Evolutionary conservation across 1,140 invertebrate species (phyloP), one percentile per base, ranked within the genome.

Genomic region (Centruroides sculpturatus): DNA sequence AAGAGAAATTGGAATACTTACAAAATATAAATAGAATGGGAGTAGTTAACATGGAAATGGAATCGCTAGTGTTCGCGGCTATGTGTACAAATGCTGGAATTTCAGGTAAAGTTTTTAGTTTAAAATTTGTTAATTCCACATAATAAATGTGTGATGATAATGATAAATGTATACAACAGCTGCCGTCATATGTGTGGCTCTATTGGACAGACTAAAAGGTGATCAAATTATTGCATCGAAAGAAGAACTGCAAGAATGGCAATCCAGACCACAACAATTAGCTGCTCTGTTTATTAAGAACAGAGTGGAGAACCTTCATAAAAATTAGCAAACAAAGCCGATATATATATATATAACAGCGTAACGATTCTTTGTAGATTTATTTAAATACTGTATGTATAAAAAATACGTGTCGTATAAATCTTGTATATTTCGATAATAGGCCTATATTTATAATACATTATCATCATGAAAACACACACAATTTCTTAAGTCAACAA

Each of bases 41-140:
- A 3, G 86, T 99, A 4, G 80, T 87, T 1, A 99, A 99, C 72
- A 97, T 99, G 66, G 96, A 99, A 78, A 98, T 99, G 95, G 96
- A 99, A 75, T 85, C 87, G 2, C 80, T 89, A 0, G 84, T 85
- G 35, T 98, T 99, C 72, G 89, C 92, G 0, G 91, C 92, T 0
- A 80, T 98, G 34, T 96, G 92, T 10, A 86, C 93, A 71, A 85
- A 91, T 71, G 92, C 93, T n/a, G 89, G 90, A 10, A 87, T 97
- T 60, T 86, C 85, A 70, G 75, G 89, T 10, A 92, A 56, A 10
- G 46, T 34, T 8, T 53, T 53, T n/a, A n/a, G n/a, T n/a, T n/a
- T n/a, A n/a, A 53, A 34, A 36, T 6, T 23, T 34, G 51, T n/a
- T 51, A 2, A 12, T 41, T 41, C 5, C 8, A 8, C 8, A 41